Conservation (phyloP, 2,888 invertebrate species). For the Drosophila prostipennis region DNA sequence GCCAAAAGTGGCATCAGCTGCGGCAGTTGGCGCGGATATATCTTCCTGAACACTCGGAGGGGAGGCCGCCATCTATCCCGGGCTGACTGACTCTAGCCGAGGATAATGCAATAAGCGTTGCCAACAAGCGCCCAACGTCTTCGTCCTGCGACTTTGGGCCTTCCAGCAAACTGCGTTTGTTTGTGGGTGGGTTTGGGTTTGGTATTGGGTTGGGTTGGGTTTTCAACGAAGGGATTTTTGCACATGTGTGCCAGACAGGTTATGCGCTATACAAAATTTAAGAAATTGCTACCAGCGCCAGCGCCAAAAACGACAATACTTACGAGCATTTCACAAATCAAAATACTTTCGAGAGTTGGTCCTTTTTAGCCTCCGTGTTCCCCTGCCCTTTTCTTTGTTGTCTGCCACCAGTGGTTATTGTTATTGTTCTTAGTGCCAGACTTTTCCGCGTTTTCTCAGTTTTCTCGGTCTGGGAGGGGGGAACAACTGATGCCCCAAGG, state of each 20-base stretch:
- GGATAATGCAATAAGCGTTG: constrained; percentile 79
- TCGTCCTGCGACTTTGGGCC: constrained; percentile 62
- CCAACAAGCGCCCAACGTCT: constrained; percentile 67
- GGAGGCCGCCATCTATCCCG: constrained; percentile 36
- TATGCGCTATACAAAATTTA: constrained; percentile 80
- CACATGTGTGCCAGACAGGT: constrained; percentile 78
- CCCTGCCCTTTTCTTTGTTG: constrained; percentile 24
- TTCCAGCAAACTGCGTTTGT: constrained; percentile 51
- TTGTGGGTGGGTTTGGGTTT: constrained; percentile 9
- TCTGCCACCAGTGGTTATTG: constrained; percentile 41
- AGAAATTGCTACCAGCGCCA: constrained; percentile 72
- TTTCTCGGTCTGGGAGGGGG: not conserved
- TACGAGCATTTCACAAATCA: constrained; percentile 76
- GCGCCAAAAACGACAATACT: constrained; percentile 77
- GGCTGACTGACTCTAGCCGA: constrained; percentile 55
- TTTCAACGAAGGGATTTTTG: not conserved
- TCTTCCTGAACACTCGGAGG: constrained; percentile 34
- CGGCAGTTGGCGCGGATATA: constrained; percentile 74
- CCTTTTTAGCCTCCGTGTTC: not conserved
- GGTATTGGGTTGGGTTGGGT: too few relatives aligned
- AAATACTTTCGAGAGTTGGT: constrained; percentile 61
- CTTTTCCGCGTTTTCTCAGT: constrained; percentile 26
- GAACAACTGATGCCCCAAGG: constrained; percentile 61
- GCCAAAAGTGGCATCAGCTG: constrained; percentile 75
- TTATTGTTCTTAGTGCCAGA: constrained; percentile 40